Conservation (phyloP, 2,113 vertebrate genomes). For the Pedetes capensis region DNA sequence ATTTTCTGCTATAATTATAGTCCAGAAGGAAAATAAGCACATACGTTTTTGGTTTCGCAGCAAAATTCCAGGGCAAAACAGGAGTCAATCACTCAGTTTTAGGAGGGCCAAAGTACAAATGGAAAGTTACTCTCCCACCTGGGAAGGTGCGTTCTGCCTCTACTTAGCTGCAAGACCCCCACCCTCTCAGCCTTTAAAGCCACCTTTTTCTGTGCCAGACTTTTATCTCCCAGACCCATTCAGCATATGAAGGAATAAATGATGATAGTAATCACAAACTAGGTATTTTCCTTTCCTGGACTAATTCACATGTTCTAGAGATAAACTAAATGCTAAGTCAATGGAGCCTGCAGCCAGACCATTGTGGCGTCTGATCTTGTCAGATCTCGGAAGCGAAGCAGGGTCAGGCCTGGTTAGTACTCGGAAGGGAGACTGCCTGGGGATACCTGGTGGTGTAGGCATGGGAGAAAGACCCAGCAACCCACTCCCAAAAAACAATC, state of each 20-base stretch:
- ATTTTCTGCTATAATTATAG: conserved; percentile 58
- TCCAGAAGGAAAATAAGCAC: conserved; percentile 61
- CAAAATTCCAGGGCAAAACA: conserved; percentile 63
- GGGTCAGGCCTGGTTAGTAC: no score
- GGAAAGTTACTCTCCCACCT: neutral
- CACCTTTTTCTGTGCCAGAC: neutral
- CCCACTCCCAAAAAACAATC: no score
- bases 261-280: neutral
- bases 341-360: no score
- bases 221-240: neutral
- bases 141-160: neutral
- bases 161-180: neutral
- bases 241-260: neutral
- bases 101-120: neutral
- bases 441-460: no score
- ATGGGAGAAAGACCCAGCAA: no score
- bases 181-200: neutral
- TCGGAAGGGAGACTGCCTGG: no score
- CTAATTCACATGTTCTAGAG: neutral
- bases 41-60: conserved; percentile 56
- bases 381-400: no score
- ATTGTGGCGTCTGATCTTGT: no score
- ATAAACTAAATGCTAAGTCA: neutral
- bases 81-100: conserved; percentile 43
- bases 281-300: neutral